Percentiles rank a stretch among this genome's conserved stretches.
Conservation (phyloP, 2,888 invertebrate species). For the Dichetophora obliterata region DNA sequence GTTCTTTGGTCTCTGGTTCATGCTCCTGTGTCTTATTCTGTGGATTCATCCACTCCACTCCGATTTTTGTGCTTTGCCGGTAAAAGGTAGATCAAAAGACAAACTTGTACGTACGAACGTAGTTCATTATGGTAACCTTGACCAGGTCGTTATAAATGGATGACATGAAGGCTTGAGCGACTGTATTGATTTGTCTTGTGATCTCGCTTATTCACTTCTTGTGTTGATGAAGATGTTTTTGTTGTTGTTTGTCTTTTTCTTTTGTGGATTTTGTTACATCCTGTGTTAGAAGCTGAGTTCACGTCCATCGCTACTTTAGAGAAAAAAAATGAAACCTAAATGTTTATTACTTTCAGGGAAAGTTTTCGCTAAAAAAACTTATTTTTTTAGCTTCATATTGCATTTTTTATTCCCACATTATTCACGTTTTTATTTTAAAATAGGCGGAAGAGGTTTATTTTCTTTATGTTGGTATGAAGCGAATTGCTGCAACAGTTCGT, state of each 20-base stretch:
- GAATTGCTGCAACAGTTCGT: too few species aligned
- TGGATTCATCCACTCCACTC: conserved; percentile 30
- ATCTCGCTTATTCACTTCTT: conserved; percentile 53
- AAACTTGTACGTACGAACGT: background rate
- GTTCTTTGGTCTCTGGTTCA: background rate
- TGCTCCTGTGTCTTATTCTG: background rate
- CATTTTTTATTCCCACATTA: too few species aligned
- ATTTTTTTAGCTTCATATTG: too few species aligned
- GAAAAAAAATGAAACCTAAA: too few species aligned
- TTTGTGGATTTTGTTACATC: background rate
- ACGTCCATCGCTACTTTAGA: too few species aligned
- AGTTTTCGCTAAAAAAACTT: too few species aligned
- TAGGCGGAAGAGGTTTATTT: too few species aligned
- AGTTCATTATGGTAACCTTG: conserved; percentile 56
- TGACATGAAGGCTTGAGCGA: background rate
- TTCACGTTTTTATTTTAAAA: too few species aligned
- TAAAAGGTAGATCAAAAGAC: conserved; percentile 19
- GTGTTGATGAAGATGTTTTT: background rate
- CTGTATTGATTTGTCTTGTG: conserved; percentile 64
- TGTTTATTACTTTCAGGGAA: too few species aligned
- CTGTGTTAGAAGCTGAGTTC: too few species aligned
- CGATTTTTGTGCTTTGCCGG: conserved; percentile 55
- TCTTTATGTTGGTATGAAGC: too few species aligned
- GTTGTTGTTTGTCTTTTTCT: background rate
- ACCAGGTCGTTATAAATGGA: conserved; percentile 59